These are phyloP conservation scores for Darevskia mixta DNA, from an alignment of 2,797 vertebrate genomes.

Conservation along the genomic window DNA sequence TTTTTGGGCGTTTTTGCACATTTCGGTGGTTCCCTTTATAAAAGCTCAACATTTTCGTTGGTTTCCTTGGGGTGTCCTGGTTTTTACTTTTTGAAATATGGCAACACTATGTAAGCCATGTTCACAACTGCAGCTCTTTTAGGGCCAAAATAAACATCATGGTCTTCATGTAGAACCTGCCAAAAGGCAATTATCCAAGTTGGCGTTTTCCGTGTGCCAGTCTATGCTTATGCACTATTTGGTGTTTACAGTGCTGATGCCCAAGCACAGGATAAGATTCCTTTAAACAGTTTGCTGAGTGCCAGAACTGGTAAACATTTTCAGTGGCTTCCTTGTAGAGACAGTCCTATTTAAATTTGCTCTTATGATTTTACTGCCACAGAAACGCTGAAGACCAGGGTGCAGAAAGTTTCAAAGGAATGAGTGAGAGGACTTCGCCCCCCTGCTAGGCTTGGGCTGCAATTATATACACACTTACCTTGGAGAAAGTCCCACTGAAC, in stretches of 20 bases:
- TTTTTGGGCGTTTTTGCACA: too few relatives aligned
- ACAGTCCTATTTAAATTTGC: neutral
- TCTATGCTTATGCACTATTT: neutral
- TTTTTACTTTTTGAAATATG: neutral
- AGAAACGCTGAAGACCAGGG: too few relatives aligned
- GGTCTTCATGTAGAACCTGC: neutral
- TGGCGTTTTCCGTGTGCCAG: neutral
- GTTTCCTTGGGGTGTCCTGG: neutral
- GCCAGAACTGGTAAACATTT: neutral
- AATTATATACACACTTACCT: neutral
- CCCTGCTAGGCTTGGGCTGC: neutral
- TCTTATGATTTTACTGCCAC: neutral
- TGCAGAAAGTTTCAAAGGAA: neutral
- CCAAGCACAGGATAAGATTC: neutral
- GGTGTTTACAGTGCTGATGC: neutral
- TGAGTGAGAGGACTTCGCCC: neutral
- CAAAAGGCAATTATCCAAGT: neutral
- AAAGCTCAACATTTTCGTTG: too few relatives aligned
- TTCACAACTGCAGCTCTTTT: neutral
- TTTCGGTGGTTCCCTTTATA: too few relatives aligned
- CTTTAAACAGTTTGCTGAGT: neutral
- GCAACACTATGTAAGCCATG: neutral
- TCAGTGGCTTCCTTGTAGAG: neutral
- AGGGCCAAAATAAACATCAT: neutral
- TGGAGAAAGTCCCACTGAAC: neutral